A percentile compares a stretch with the other conserved stretches of the same genome.
phyloP scores from a whole-genome alignment of 2,888 invertebrate species.

The Ormyrus rosae region DNA sequence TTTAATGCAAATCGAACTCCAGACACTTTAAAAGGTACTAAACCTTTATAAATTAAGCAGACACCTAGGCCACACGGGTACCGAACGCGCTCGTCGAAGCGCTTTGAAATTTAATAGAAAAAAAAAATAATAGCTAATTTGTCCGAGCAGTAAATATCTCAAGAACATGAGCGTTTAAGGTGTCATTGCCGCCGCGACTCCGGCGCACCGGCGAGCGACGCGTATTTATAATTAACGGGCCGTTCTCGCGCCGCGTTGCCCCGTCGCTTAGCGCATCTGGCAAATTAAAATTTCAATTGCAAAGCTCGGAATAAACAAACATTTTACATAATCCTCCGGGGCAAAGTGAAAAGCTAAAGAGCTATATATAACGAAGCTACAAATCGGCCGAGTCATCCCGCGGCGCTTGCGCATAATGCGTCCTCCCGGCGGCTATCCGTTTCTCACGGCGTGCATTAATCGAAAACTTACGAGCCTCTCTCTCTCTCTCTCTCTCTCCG shows the following conservation, averaged over 20 bases:
- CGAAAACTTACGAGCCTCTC: conserved; percentile 52
- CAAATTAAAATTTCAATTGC: conserved; percentile 13
- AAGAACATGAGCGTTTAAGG: too few species aligned
- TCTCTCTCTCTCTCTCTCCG: background rate
- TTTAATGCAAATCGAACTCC: too few species aligned
- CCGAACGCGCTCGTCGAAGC: too few species aligned
- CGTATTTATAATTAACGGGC: conserved; percentile 21
- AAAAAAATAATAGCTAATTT: too few species aligned
- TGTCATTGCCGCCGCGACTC: too few species aligned
- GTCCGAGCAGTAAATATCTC: too few species aligned
- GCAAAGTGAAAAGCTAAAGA: conserved; percentile 41
- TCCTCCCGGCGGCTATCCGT: conserved; percentile 16
- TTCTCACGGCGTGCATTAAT: conserved; percentile 53
- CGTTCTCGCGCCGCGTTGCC: background rate
- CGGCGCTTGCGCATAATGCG: background rate
- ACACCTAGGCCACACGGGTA: too few species aligned
- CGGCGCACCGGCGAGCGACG: background rate
- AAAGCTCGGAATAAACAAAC: conserved; percentile 34
- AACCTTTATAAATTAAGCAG: too few species aligned
- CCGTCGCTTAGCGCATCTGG: background rate
- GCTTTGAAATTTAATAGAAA: too few species aligned
- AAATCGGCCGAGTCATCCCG: conserved; percentile 30
- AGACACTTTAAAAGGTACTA: too few species aligned
- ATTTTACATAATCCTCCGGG: conserved; percentile 33
- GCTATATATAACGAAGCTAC: conserved; percentile 4